These are phyloP conservation scores for Solenopsis invicta DNA, from an alignment of 1,140 invertebrate species.

Conservation along the genomic window DNA sequence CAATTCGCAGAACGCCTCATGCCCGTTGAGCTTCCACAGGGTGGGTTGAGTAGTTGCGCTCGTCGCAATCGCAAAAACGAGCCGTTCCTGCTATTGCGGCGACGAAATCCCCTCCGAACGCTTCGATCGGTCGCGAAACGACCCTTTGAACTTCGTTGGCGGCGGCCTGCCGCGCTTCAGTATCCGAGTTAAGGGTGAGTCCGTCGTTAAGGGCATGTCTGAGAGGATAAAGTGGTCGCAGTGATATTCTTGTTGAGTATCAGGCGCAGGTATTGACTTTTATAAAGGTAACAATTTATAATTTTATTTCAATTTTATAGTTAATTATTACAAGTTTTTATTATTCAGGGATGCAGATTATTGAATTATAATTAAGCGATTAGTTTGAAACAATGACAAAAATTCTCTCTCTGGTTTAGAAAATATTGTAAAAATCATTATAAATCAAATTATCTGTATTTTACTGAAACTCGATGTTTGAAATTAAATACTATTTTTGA, in stretches of 20 bases:
- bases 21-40: slow-evolving; percentile 24
- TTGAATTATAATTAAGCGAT: not conserved
- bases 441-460: not conserved
- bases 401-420: not conserved
- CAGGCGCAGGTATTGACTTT: not conserved
- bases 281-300: not conserved
- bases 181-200: slow-evolving; percentile 48
- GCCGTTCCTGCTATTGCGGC: slow-evolving; percentile 21
- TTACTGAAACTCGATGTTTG: not conserved
- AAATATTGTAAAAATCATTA: not conserved
- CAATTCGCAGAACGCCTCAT: slow-evolving; percentile 71
- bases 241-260: slow-evolving; percentile 1
- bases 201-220: slow-evolving; percentile 52
- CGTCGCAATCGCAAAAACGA: slow-evolving; percentile 59
- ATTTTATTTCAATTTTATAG: not conserved
- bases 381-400: not conserved
- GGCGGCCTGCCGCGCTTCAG: slow-evolving; percentile 46
- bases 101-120: slow-evolving; percentile 39
- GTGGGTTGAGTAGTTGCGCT: slow-evolving; percentile 49
- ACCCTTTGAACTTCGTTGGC: slow-evolving; percentile 50
- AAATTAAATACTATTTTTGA: not conserved
- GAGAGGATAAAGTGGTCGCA: slow-evolving; percentile 20
- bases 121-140: slow-evolving; percentile 70
- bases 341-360: not conserved
- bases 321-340: not conserved